Evolutionary conservation across 2,113 vertebrate species (phyloP), one percentile per base, ranked within the genome.

Genomic region (Lanius collurio): DNA sequence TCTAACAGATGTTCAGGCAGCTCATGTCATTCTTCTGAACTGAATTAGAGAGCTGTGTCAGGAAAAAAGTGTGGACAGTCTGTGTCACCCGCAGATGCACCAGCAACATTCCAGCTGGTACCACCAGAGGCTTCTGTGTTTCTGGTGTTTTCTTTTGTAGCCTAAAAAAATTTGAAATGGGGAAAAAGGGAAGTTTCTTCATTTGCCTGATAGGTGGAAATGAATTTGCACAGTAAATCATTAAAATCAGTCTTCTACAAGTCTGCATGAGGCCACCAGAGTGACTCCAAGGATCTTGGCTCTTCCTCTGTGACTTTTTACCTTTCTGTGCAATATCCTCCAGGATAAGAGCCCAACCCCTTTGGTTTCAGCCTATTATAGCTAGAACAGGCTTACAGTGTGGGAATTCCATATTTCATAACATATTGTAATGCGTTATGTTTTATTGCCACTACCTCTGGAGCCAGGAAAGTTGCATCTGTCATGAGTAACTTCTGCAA

Each of bases 401-500:
- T 60, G 53, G 60, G 84, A 92, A 96, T 89, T 93, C 73, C 67
- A 74, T 77, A 88, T 70, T 70, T 77, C 65, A 41, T 88, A 76
- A 62, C 41, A 73, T 67, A 74, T 81, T 91, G 75, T 47, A 91
- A 91, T 87, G 87, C 6, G 1, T 37, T 70, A 71, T 92, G 55
- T 71, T 89, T 92, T 95, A 69, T 93, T 93, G 96, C 96, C 55
- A 63, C 80, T 91, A 33, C 69, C 42, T 86, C 68, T 90, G 81
- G 73, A 93, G 93, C 78, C 83, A 93, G 87, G 73, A 87, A 94
- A 83, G 91, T 90, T 93, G 59, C 64, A 90, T 91, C 92, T 96
- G 93, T 87, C 86, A 82, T 15, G 55, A 93, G 65, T 37, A 94
- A 94, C 77, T 82, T 85, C 86, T 87, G 79, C 15, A 83, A 82